Base-by-base conservation (phyloP, 2,797 vertebrate genomes). In the Thamnophis elegans region DNA sequence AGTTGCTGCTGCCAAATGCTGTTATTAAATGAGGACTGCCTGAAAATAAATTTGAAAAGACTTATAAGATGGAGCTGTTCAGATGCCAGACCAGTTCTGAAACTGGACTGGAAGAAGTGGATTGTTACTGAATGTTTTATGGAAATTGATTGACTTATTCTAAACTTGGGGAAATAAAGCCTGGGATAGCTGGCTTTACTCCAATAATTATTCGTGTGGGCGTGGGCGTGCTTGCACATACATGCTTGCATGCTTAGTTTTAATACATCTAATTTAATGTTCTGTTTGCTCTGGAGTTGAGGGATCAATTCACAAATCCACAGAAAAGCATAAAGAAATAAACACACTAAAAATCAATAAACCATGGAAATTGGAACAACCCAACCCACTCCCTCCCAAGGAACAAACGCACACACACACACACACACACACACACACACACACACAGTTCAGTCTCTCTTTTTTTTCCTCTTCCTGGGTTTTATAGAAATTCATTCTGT, bases 311-410 rank as follows among this genome's bases (percentile, higher is more conserved):
- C 47, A 47, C 47, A 47, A 82, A 22, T 36, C 47, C 82, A 85
- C 42, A 53, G 85, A 53, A 85, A 85, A 85, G 42, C 47, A 12
- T 85, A 8, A 85, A 85, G 42, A 28, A 85, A 53, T 85, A 85
- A 85, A 85, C 82, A 47, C 42, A 85, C 51, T 85, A 85, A 53
- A 85, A 85, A 85, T 85, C 82, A 85, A 53, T 85, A 53, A 85
- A 53, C 82, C 47, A 85, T 85, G 82, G 42, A 85, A 85, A 85
- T 28, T 85, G 47, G 32, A 36, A 16, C n/a, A 85, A 28, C 47
- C 22, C 82, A 53, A 53, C 12, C 25, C 26, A 47, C 4, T 26
- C 47, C 47, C 47, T 28, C 47, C 47, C 36, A 36, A 73, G 65
- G 14, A 32, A 32, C 5, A 68, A 2, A 58, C 56, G 58, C 18